Conservation (phyloP, 2,888 invertebrate genomes). For the Diaprepes abbreviatus region DNA sequence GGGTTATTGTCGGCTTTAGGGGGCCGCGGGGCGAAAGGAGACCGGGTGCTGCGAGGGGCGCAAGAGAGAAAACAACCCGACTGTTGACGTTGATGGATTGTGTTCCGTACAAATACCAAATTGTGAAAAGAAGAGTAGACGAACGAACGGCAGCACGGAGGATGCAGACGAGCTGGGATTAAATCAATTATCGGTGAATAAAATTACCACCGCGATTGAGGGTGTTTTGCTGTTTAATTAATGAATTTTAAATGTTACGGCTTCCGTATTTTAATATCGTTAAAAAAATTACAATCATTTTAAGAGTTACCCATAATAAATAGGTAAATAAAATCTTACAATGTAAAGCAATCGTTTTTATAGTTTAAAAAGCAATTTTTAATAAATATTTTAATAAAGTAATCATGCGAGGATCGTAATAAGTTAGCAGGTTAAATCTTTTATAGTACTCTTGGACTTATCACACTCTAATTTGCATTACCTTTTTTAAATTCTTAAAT, state of each 20-base stretch:
- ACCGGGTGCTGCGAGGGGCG: slow-evolving; percentile 56
- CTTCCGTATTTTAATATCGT: too few relatives aligned
- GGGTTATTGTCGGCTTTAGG: slow-evolving; percentile 66
- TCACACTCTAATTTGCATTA: too few relatives aligned
- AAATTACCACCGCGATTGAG: slow-evolving; percentile 50
- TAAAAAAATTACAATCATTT: too few relatives aligned
- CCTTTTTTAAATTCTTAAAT: too few relatives aligned
- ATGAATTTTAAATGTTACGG: slow-evolving; percentile 29
- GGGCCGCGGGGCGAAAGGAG: slow-evolving; percentile 56
- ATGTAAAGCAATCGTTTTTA: too few relatives aligned
- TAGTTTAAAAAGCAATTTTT: too few relatives aligned
- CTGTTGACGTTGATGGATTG: slow-evolving; percentile 70
- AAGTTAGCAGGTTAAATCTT: too few relatives aligned
- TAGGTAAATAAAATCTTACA: too few relatives aligned
- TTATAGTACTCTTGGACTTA: too few relatives aligned
- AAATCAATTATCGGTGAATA: slow-evolving; percentile 65
- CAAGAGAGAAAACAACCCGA: slow-evolving; percentile 69
- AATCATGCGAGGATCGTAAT: too few relatives aligned
- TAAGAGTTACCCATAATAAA: too few relatives aligned
- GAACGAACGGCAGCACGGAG: slow-evolving; percentile 59
- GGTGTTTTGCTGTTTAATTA: slow-evolving; percentile 41
- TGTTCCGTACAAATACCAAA: slow-evolving; percentile 71
- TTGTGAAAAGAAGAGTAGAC: slow-evolving; percentile 70
- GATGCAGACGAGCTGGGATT: slow-evolving; percentile 59
- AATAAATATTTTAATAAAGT: too few relatives aligned